Percentiles rank a stretch among this genome's conserved stretches.
Conservation (phyloP, 1,140 invertebrate genomes). For the Calycopis cecrops region DNA sequence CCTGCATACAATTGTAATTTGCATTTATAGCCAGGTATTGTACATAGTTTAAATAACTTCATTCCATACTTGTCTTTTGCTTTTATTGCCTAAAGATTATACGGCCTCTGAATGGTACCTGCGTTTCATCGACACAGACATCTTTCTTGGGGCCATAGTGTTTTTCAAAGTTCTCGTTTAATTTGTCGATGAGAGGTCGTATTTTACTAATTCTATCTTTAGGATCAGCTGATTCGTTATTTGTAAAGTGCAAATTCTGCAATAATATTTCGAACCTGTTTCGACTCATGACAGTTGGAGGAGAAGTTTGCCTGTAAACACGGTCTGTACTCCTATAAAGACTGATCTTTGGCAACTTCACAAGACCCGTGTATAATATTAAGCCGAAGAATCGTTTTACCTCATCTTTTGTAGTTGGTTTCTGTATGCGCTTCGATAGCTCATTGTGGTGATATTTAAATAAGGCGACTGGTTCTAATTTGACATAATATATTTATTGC, state of each 20-base stretch:
- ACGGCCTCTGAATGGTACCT: constrained; percentile 47
- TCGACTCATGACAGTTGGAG: constrained; percentile 24
- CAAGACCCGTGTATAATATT: constrained; percentile 13
- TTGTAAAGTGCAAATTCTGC: constrained; percentile 31
- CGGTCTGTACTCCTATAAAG: constrained; percentile 30
- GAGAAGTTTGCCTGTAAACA: constrained; percentile 27
- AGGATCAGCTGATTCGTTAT: constrained; percentile 27
- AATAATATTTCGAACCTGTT: constrained; percentile 32
- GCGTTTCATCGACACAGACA: constrained; percentile 39
- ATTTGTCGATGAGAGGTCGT: constrained; percentile 19
- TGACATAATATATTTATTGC: too few species aligned
- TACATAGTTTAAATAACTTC: constrained; percentile 55
- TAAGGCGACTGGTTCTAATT: too few species aligned
- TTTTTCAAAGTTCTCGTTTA: constrained; percentile 43
- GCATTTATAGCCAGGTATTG: constrained; percentile 41
- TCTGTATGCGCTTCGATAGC: too few species aligned
- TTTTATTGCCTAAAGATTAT: constrained; percentile 47
- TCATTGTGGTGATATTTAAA: too few species aligned
- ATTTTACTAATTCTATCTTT: constrained; percentile 25
- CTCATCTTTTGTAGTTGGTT: constrained; percentile 17
- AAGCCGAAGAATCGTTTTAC: constrained; percentile 28
- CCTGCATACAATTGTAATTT: constrained; percentile 43
- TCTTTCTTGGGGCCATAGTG: constrained; percentile 40
- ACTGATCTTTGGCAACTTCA: constrained; percentile 28
- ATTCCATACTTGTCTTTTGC: constrained; percentile 57